Conservation (phyloP, 2,797 vertebrate genomes). For the Pagetopsis macropterus region DNA sequence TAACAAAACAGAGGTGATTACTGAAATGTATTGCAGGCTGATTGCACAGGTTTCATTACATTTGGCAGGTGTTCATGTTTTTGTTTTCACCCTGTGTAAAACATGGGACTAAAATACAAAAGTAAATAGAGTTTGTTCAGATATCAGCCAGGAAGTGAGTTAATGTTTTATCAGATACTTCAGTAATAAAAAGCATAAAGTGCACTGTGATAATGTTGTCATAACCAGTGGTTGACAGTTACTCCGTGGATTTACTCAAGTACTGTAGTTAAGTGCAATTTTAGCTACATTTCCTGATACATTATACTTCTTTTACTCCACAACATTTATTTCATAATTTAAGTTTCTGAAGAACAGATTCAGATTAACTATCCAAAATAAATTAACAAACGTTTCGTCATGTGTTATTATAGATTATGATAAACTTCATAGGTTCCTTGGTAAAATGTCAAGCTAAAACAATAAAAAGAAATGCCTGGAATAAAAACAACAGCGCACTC, state of each 20-base stretch:
- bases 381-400: too few species aligned
- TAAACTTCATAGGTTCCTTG: too few species aligned
- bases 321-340: too few species aligned
- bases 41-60: background rate
- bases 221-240: background rate
- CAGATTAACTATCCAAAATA: too few species aligned
- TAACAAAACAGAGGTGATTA: background rate
- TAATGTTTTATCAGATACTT: slow-evolving; percentile 5
- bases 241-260: too few species aligned
- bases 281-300: too few species aligned
- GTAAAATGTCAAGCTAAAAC: too few species aligned
- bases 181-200: background rate
- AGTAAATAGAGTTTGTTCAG: background rate
- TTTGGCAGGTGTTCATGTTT: background rate
- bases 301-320: too few species aligned
- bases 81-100: background rate
- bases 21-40: background rate
- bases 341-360: too few species aligned
- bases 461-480: too few species aligned
- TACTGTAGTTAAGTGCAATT: too few species aligned
- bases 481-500: slow-evolving; percentile 37
- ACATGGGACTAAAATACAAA: background rate
- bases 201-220: background rate
- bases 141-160: background rate
- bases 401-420: too few species aligned